Percentiles rank a stretch among this genome's conserved stretches.
Evolutionary conservation across 2,797 vertebrate genomes (phyloP).

Genomic region (Paramormyrops hopkinsi): DNA sequence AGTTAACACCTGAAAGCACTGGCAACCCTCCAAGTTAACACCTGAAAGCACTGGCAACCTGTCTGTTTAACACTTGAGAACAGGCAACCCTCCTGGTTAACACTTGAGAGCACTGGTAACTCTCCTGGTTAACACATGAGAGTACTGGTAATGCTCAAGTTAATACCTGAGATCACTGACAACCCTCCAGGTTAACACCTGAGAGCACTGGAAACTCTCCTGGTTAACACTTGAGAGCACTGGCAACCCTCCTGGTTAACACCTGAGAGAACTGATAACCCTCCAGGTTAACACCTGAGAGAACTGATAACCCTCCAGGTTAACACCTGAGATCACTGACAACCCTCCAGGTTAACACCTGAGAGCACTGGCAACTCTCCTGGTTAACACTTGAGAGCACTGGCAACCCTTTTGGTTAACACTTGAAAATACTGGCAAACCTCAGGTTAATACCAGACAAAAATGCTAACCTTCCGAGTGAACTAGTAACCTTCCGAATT

Average conservation of each 20-base stretch:
- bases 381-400: not conserved
- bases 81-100: no score
- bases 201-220: not conserved
- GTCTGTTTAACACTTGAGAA: not conserved
- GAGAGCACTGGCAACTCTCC: not conserved
- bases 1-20: constrained; percentile 9
- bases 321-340: not conserved
- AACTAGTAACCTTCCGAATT: not conserved
- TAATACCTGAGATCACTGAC: not conserved
- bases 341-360: not conserved
- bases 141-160: not conserved
- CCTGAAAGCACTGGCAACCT: not conserved
- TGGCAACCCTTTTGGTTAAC: not conserved
- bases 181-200: not conserved
- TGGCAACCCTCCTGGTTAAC: no score
- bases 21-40: not conserved
- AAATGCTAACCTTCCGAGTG: no score
- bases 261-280: not conserved
- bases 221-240: no score
- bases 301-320: no score
- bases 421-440: not conserved
- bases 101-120: not conserved
- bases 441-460: no score
- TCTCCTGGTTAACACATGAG: not conserved
- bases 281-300: not conserved